Percentiles rank a stretch among this genome's conserved stretches.
phyloP scores from a whole-genome alignment of 2,113 vertebrate genomes.

The Elephas maximus region DNA sequence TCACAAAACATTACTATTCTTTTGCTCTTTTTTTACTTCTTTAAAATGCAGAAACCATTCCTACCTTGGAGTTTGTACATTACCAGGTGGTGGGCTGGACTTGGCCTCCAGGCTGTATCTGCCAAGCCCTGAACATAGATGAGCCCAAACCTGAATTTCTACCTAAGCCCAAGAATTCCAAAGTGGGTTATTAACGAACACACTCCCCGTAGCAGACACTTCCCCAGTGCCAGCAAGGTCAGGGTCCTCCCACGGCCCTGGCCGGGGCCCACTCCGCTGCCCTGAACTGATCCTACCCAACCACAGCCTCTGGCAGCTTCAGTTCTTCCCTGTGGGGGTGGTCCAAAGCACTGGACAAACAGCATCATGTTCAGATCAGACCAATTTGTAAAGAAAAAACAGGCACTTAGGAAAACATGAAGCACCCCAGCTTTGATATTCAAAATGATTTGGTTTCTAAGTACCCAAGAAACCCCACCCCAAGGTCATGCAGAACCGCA shows the following conservation, averaged over 20 bases:
- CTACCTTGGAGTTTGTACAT: too few species aligned
- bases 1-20: too few species aligned
- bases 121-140: too few species aligned
- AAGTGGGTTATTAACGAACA: not conserved
- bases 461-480: rapidly evolving
- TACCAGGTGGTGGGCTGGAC: too few species aligned
- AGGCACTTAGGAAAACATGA: not conserved
- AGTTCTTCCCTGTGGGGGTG: not conserved
- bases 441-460: rapidly evolving
- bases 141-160: not conserved
- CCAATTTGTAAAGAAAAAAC: rapidly evolving
- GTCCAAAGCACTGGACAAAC: rapidly evolving
- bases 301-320: not conserved
- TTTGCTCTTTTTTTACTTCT: too few species aligned
- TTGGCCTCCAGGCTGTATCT: too few species aligned
- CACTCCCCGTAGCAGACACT: rapidly evolving
- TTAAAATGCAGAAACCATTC: too few species aligned
- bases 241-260: not conserved
- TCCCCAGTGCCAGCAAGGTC: rapidly evolving
- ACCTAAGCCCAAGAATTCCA: not conserved
- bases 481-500: too few species aligned
- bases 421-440: too few species aligned
- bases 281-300: not conserved
- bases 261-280: not conserved
- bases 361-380: not conserved